Evolutionary conservation across 2,113 vertebrate genomes (phyloP), one percentile per base, ranked within the genome.

Genomic region (Rallus limicola): DNA sequence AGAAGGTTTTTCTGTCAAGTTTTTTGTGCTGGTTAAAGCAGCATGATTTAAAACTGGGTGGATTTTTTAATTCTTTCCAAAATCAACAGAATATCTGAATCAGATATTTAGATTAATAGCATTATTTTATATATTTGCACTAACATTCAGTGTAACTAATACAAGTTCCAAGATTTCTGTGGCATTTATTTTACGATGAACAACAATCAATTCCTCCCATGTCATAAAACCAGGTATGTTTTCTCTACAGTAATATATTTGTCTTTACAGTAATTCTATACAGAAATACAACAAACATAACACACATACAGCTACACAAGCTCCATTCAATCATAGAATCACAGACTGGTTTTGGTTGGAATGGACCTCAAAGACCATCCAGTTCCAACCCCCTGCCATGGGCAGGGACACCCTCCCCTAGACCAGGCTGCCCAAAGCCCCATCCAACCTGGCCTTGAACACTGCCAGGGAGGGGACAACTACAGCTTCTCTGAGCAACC

Each of bases 121-220:
- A 64, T 52, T 56, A 48, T 53, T 70, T 62, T 28, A 9, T 62
- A 16, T 36, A 44, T 62, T 24, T 69, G 16, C 82, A 70, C 13
- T 70, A 87, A 48, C 9, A 29, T 28, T 55, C 46, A 72, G 6
- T 60, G 12, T n/a, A 82, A 81, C 55, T 68, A 79, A 67, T 28
- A 25, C 33, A 91, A 90, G 40, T 78, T 82, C 20, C 31, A 63
- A 0, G 0, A 63, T 36, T 63, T 50, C 68, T 0, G 0, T 14
- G 4, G 63, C 46, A 76, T 52, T 56, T 23, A 63, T 26, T 44
- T 50, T 50, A 55, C 18, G 10, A 75, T 36, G 21, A 78, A 44
- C 50, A 78, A 74, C 56, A 48, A 18, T 53, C 34, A 81, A 28
- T 56, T 70, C 31, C 14, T 71, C 40, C 10, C 14, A 52, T 19